Base-by-base conservation (phyloP, 1,140 invertebrate species). In the Bombus pyrosoma region DNA sequence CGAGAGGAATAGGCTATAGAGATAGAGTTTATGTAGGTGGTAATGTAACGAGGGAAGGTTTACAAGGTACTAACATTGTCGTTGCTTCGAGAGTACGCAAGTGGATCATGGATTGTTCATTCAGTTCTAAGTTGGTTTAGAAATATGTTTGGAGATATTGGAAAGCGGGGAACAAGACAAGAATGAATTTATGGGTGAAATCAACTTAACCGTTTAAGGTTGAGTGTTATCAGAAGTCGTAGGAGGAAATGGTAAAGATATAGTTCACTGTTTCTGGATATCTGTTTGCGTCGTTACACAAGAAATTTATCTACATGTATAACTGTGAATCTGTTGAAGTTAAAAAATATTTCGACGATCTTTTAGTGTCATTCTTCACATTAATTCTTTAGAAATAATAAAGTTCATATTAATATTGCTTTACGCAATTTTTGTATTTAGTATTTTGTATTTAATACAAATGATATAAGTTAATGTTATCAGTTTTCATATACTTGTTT, bases 141-240 rank as follows among this genome's bases (percentile, higher is more conserved):
- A 22, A 47, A 43, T 74, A 74, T 6, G 41, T 74, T 74, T 74
- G 41, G 18, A 32, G 72, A 10, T 47, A 47, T 74, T 74, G 15
- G 41, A 74, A 74, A 47, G 72, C 41, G 72, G 32, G n/a, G 43
- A 74, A 43, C 39, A 37, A 15, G 22, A 37, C 12, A 13, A 15
- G 28, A 74, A 74, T n/a, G 41, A 74, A 74, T 74, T 74, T 74
- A 47, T 74, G 41, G n/a, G n/a, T 32, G 72, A 74, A 74, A 47
- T 74, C n/a, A 43, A n/a, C 41, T 47, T 74, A 22, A 28, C 13
- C 12, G n/a, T 25, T 25, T 10, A 3, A 47, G 18, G 28, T 15
- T 73, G 39, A 3, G 28, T 47, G 28, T 74, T 25, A 74, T 74
- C 8, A 74, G 18, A 32, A 28, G 13, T 47, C 10, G 39, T 73